Evolutionary conservation across 2,113 vertebrate species (phyloP), one percentile per base, ranked within the genome.

Genomic region (Atrichornis clamosus): DNA sequence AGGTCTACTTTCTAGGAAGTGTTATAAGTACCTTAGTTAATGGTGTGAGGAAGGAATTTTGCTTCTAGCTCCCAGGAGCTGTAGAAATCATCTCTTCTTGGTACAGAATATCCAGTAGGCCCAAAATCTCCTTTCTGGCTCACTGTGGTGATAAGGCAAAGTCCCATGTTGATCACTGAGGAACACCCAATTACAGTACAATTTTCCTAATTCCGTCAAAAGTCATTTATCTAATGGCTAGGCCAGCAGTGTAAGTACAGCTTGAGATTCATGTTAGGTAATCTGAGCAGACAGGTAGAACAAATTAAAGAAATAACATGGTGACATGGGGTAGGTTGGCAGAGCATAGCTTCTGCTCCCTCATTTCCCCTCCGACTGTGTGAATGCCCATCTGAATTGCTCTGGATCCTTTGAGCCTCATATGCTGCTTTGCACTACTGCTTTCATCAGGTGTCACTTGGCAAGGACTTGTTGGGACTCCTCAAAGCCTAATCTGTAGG

Each of bases 251-350:
- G 22, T 77, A 53, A 70, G 44, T 90, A n/a, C 41, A 53, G 32
- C 0, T 55, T 72, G 83, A 92, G 73, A 20, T 26, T 92, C 60
- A 35, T 39, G 35, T 84, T 67, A 87, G 72, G 49, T 92, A 87
- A 97, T 92, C 79, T 46, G 76, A 92, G 83, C 85, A 94, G 93
- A 91, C 93, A 95, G 79, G 92, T 92, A 92, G 88, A 95, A 92
- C 72, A 87, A 92, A 91, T 96, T 63, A 81, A 86, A 92, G 88
- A 28, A 72, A 26, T 84, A 68, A 60, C 67, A 30, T 56, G 73
- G 73, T 56, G 76, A 47, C n/a, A 11, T 13, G 2, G 76, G 9
- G 37, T 75, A 13, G 79, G 76, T 39, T 86, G 55, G 46, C 0
- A 0, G 63, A 59, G n/a, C 1, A 1, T 5, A 28, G 22, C n/a